Conservation (phyloP, 1,140 invertebrate genomes). For the honey bee (Apis mellifera) region DNA sequence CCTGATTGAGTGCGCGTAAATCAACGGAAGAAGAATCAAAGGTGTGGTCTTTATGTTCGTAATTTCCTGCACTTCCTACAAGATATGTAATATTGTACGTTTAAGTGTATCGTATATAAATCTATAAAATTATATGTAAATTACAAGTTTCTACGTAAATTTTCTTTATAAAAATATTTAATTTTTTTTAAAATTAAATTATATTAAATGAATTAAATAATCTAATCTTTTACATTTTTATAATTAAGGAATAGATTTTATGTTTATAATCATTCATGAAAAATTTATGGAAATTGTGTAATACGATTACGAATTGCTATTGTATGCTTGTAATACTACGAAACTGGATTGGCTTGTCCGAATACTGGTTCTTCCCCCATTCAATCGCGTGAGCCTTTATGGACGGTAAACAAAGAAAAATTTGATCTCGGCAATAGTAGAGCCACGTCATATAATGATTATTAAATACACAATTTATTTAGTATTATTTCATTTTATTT, state of each 20-base stretch:
- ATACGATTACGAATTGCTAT: conserved; percentile 33
- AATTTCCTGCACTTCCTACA: neutral
- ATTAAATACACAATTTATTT: conserved; percentile 32
- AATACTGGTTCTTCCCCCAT: conserved; percentile 44
- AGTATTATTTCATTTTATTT: no score
- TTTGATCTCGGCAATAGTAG: conserved; percentile 52
- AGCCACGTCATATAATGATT: neutral
- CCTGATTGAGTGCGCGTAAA: conserved; percentile 68
- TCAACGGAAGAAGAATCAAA: conserved; percentile 36
- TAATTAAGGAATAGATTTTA: neutral
- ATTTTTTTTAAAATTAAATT: neutral
- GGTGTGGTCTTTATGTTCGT: conserved; percentile 4
- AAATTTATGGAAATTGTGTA: conserved; percentile 35
- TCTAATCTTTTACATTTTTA: neutral
- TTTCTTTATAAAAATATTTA: no score
- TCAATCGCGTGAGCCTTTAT: conserved; percentile 56
- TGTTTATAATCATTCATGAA: neutral
- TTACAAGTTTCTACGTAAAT: neutral
- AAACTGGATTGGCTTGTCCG: conserved; percentile 45
- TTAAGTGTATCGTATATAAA: no score
- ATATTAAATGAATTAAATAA: neutral
- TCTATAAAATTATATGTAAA: neutral
- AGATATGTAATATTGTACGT: neutral
- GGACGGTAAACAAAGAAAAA: conserved; percentile 66
- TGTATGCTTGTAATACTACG: conserved; percentile 49